Evolutionary conservation across 2,888 invertebrate genomes (phyloP), one percentile per base, ranked within the genome.

Genomic region (Sarcophaga caerulescens): DNA sequence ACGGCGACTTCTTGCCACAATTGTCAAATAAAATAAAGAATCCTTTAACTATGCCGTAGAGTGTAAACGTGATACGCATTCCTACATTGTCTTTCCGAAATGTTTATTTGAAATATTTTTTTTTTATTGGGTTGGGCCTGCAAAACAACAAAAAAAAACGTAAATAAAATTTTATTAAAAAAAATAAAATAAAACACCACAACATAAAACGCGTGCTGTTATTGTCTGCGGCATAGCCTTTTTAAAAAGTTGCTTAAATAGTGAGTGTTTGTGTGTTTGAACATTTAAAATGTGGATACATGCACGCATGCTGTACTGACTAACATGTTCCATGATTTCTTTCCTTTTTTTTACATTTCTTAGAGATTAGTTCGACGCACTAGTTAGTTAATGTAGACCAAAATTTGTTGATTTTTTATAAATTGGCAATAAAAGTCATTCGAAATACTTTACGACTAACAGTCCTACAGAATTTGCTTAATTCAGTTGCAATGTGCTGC

Each of bases 131-230:
- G 74, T 74, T 74, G 74, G 74, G 47, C 23, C 25, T 19, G 57
- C 17, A 25, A 12, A 52, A 57, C 19, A 75, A 57, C 35, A 35
- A 35, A 35, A 35, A 35, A 35, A 35, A 35, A 2, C 35, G 35
- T 6, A 6, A 35, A 3, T 25, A 25, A 25, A 4, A 25, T 25
- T n/a, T n/a, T n/a, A n/a, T 25, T 25, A 35, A 35, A 0, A 35
- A 35, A 35, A 35, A 35, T 6, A 35, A 35, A 35, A 35, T 6
- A 35, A 10, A 8, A 35, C 8, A 35, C 35, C 5, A 25, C 57
- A 59, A 79, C 79, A 71, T 47, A 57, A 65, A 66, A 71, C 79
- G 79, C 71, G 71, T 80, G 79, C 79, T 79, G 25, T 62, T 57
- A 71, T 71, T 70, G 71, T 66, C 65, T 80, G 79, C 66, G 79